phyloP scores from a whole-genome alignment of 2,888 invertebrate species.

The Myopa testacea region DNA sequence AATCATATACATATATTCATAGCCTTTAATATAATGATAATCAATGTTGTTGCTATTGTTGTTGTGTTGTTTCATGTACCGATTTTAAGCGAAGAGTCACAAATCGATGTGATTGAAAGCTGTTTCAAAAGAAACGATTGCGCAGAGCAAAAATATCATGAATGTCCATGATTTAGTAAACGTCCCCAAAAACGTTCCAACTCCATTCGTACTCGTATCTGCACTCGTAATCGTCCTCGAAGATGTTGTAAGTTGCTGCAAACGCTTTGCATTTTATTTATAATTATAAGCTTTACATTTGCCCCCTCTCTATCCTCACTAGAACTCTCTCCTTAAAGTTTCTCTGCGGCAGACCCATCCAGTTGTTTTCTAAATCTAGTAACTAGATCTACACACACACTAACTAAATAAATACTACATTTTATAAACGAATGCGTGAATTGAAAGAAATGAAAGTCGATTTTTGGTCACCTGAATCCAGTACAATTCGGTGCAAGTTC shows the following conservation, averaged over 20 bases:
- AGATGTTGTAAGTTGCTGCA: conserved; percentile 36
- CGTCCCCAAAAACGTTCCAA: conserved; percentile 34
- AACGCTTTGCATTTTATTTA: neutral
- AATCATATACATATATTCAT: neutral
- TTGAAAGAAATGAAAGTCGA: too few relatives aligned
- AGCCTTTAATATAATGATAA: conserved; percentile 53
- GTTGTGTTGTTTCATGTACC: conserved; percentile 63
- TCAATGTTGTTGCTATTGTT: conserved; percentile 59
- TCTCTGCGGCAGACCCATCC: too few relatives aligned
- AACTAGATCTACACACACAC: too few relatives aligned
- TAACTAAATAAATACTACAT: too few relatives aligned
- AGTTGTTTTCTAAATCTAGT: too few relatives aligned
- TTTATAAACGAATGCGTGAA: too few relatives aligned
- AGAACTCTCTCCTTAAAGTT: neutral
- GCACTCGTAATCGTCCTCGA: conserved; percentile 23
- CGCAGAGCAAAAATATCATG: conserved; percentile 41
- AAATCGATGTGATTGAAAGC: conserved; percentile 60
- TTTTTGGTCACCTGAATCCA: too few relatives aligned
- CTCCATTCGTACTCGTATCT: conserved; percentile 31
- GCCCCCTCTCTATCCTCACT: neutral
- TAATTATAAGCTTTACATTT: neutral
- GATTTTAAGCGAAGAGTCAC: conserved; percentile 61
- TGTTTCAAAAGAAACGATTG: conserved; percentile 40
- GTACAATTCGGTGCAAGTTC: too few relatives aligned
- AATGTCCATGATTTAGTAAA: conserved; percentile 31